Percentiles rank a stretch among this genome's conserved stretches.
Evolutionary conservation across 2,888 invertebrate genomes (phyloP).

Genomic region (Eupithecia subfuscata): DNA sequence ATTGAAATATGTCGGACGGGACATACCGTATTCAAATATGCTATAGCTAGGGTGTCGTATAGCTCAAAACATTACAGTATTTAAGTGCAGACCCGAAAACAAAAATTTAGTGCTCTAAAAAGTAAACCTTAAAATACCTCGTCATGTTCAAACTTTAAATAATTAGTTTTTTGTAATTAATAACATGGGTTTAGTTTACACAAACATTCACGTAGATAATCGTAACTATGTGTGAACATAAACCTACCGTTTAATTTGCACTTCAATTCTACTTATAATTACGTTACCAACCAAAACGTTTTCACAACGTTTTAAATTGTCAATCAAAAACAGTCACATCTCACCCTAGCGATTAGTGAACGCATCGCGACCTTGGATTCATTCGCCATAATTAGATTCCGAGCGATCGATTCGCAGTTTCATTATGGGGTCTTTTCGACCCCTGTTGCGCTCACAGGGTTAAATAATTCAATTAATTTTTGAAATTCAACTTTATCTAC

Average conservation of each 20-base stretch:
- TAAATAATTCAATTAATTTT: constrained; percentile 41
- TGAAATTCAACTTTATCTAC: constrained; percentile 42
- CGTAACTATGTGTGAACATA: neutral
- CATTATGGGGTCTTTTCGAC: constrained; percentile 66
- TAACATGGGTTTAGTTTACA: neutral
- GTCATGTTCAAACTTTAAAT: neutral
- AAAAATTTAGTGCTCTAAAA: too few relatives aligned
- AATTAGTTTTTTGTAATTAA: neutral
- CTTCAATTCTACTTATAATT: neutral
- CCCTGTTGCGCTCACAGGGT: constrained; percentile 60
- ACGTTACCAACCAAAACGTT: neutral
- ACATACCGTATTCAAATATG: neutral
- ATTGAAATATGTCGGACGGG: neutral
- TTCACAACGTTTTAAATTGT: neutral
- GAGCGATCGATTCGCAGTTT: constrained; percentile 69
- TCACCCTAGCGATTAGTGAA: constrained; percentile 31
- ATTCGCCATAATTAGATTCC: constrained; percentile 72
- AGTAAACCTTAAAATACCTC: neutral
- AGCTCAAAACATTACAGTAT: neutral
- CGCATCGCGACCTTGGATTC: constrained; percentile 72
- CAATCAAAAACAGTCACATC: constrained; percentile 3
- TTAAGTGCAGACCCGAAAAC: neutral
- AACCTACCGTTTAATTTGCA: neutral
- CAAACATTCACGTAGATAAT: neutral
- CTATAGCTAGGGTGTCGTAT: neutral